These are phyloP conservation scores for Hormaphis cornu DNA, from an alignment of 1,140 invertebrate genomes.

Conservation along the genomic window DNA sequence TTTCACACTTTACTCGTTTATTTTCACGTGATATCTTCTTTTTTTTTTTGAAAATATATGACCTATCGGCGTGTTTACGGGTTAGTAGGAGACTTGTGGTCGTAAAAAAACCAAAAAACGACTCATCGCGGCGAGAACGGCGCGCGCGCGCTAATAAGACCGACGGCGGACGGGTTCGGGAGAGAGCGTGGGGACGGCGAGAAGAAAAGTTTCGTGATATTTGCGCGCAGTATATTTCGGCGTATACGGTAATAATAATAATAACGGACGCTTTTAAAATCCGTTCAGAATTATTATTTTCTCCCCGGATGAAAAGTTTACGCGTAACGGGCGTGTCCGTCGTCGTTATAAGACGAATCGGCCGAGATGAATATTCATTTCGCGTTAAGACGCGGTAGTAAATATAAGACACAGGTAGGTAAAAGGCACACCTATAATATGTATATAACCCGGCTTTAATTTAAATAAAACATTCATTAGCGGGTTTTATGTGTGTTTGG, in stretches of 20 bases:
- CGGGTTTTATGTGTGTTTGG: conserved; percentile 19
- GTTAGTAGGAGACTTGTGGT: conserved; percentile 6
- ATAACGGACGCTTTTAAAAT: conserved; percentile 29
- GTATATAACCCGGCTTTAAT: background rate
- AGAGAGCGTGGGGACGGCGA: background rate
- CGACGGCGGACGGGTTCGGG: background rate
- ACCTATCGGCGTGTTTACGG: conserved; percentile 27
- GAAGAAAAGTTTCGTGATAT: conserved; percentile 25
- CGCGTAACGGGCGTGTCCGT: conserved; percentile 1
- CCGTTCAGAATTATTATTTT: conserved; percentile 31
- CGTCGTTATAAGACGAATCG: conserved; percentile 22
- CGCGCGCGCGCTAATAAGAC: conserved; percentile 25
- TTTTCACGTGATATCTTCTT: too few relatives aligned
- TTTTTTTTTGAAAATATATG: background rate
- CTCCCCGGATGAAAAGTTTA: conserved; percentile 19
- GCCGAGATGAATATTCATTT: conserved; percentile 30
- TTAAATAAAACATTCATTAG: conserved; percentile 32
- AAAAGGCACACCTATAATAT: too few relatives aligned
- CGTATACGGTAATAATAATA: too few relatives aligned
- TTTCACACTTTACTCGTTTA: too few relatives aligned
- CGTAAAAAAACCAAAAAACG: conserved; percentile 27
- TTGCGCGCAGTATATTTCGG: conserved; percentile 26
- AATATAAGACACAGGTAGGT: too few relatives aligned
- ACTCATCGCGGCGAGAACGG: conserved; percentile 15
- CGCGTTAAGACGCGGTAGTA: conserved; percentile 9